phyloP scores from a whole-genome alignment of 1,140 invertebrate genomes.

The Drosophila yakuba region DNA sequence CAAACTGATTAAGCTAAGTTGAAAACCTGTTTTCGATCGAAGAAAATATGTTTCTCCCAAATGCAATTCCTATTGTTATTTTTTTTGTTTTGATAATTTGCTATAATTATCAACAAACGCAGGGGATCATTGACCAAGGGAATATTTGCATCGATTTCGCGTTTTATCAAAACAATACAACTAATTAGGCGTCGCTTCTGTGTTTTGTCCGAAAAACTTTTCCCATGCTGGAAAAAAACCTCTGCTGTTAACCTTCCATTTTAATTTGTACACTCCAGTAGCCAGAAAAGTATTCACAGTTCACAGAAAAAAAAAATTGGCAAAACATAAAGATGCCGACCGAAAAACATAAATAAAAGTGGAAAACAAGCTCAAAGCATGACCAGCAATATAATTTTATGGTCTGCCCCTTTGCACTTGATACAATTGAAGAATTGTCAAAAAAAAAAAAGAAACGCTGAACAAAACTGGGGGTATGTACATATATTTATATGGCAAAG shows the following conservation, averaged over 20 bases:
- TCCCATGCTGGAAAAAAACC: constrained; percentile 6
- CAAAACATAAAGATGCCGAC: constrained; percentile 51
- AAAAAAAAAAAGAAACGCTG: constrained; percentile 31
- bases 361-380: constrained; percentile 56
- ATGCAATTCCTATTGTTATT: constrained; percentile 18
- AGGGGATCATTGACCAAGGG: constrained; percentile 48
- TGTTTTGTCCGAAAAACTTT: constrained; percentile 4
- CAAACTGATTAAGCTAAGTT: not conserved
- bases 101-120: constrained; percentile 1
- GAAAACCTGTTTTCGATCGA: constrained; percentile 48
- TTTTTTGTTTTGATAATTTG: constrained; percentile 10
- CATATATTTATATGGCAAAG: constrained; percentile 41
- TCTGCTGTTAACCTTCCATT: constrained; percentile 42
- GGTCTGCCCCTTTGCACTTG: constrained; percentile 34
- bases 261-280: constrained; percentile 40
- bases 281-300: constrained; percentile 39
- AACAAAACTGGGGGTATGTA: constrained; percentile 26
- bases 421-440: constrained; percentile 79
- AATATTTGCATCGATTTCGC: constrained; percentile 28
- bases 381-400: constrained; percentile 72
- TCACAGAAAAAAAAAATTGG: constrained; percentile 55
- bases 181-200: constrained; percentile 14
- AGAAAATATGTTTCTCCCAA: constrained; percentile 15
- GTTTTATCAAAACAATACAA: constrained; percentile 36
- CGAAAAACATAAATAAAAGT: constrained; percentile 36